A percentile compares a stretch with the other conserved stretches of the same genome.
These are phyloP conservation scores for Trinectes maculatus DNA, from an alignment of 2,113 vertebrate genomes.

Conservation along the genomic window DNA sequence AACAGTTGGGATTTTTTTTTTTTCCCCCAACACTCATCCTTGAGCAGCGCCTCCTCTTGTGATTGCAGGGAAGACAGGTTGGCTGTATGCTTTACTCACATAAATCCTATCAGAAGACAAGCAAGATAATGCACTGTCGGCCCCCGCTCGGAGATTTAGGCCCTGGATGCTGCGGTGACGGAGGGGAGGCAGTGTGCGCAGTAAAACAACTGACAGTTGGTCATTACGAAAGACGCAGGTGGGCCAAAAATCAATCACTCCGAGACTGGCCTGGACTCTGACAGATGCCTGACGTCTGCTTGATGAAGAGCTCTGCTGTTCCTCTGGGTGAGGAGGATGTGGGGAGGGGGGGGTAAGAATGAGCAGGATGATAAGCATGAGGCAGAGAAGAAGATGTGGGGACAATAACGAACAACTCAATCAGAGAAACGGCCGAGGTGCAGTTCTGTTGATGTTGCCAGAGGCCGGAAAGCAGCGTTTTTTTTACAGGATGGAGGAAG, in stretches of 20 bases:
- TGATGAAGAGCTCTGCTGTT: constrained; percentile 68
- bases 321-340: constrained; percentile 20
- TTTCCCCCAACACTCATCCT: constrained; percentile 37
- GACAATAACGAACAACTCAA: constrained; percentile 23
- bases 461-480: constrained; percentile 18
- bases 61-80: constrained; percentile 32
- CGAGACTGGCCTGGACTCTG: constrained; percentile 47
- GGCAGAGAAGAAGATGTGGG: constrained; percentile 7
- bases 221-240: constrained; percentile 71
- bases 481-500: neutral
- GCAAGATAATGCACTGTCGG: constrained; percentile 59
- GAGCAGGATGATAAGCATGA: constrained; percentile 20
- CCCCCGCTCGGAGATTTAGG: constrained; percentile 58
- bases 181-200: constrained; percentile 44
- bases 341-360: neutral
- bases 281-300: constrained; percentile 60
- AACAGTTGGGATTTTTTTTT: constrained; percentile 16
- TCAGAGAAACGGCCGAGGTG: constrained; percentile 31
- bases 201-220: constrained; percentile 74
- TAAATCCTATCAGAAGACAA: constrained; percentile 60
- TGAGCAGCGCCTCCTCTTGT: constrained; percentile 22
- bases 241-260: constrained; percentile 72
- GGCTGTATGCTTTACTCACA: constrained; percentile 28
- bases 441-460: too few species aligned
- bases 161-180: constrained; percentile 51